These are phyloP conservation scores for Andrena camellia DNA, from an alignment of 2,888 invertebrate genomes.

Conservation along the genomic window DNA sequence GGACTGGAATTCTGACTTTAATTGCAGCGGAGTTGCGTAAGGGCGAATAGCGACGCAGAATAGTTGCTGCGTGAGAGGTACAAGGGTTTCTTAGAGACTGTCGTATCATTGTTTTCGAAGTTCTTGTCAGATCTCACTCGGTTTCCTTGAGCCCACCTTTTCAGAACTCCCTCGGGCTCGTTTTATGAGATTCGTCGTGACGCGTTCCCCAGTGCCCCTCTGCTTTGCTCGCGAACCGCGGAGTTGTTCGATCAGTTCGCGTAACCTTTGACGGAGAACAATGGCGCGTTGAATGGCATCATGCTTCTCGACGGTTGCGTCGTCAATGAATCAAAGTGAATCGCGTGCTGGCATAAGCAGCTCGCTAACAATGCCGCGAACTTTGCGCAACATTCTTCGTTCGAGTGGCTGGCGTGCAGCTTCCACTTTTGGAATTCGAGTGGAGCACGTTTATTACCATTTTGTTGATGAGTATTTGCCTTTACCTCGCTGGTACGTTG, in stretches of 20 bases:
- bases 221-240: neutral
- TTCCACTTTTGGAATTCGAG: constrained; percentile 13
- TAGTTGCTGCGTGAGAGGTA: too few species aligned
- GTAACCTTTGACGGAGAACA: constrained; percentile 49
- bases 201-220: neutral
- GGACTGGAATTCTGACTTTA: too few species aligned
- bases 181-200: neutral
- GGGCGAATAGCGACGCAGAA: too few species aligned
- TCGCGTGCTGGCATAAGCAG: constrained; percentile 54
- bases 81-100: too few species aligned
- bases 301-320: constrained; percentile 42
- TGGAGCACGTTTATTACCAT: neutral
- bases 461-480: neutral
- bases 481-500: neutral
- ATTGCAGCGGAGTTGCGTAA: too few species aligned
- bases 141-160: neutral
- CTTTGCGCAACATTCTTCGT: constrained; percentile 1
- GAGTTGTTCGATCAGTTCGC: constrained; percentile 28
- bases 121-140: neutral
- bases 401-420: neutral
- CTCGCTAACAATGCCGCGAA: constrained; percentile 20
- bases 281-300: constrained; percentile 41
- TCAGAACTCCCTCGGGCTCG: neutral
- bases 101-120: neutral
- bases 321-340: constrained; percentile 37